Evolutionary conservation across 1,140 invertebrate genomes (phyloP).

Genomic region (Bradynema listronoti): DNA sequence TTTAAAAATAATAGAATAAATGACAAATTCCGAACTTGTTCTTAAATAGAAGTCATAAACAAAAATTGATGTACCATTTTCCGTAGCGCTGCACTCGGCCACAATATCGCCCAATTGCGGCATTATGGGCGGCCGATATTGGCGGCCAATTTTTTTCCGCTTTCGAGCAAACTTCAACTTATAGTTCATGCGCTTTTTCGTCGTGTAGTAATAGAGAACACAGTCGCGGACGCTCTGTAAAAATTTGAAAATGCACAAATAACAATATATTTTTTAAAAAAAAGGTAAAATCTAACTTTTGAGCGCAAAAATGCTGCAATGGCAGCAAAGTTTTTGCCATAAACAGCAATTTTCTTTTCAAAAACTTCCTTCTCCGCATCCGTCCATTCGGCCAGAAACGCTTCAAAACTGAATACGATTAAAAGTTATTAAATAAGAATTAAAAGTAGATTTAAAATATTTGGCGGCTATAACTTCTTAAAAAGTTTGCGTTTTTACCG

Average conservation of each 20-base stretch:
- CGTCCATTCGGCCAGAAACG: constrained; percentile 18
- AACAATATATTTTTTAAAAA: not conserved
- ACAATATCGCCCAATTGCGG: constrained; percentile 18
- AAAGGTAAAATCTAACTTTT: constrained; percentile 9
- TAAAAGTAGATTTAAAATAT: not conserved
- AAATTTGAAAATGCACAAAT: not conserved
- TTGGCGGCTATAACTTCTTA: not conserved
- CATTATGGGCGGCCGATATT: constrained; percentile 34
- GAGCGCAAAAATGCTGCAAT: constrained; percentile 29
- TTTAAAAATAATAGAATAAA: not conserved
- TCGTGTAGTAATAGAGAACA: constrained; percentile 36
- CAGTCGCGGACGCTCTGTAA: constrained; percentile 26
- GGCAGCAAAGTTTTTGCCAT: constrained; percentile 37
- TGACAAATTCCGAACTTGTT: constrained; percentile 1
- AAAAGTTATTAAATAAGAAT: not conserved
- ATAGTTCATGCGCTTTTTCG: constrained; percentile 34
- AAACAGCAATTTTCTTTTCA: constrained; percentile 21
- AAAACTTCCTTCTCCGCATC: constrained; percentile 27
- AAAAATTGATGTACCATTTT: constrained; percentile 7
- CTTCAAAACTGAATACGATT: constrained; percentile 14
- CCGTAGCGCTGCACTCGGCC: constrained; percentile 1
- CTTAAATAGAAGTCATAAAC: constrained; percentile 1
- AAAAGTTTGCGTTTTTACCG: constrained; percentile 5
- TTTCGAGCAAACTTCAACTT: constrained; percentile 27
- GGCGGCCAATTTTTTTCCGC: constrained; percentile 28